Evolutionary conservation across 2,888 invertebrate species (phyloP), one percentile per base, ranked within the genome.

Genomic region (Hypercompe scribonia): DNA sequence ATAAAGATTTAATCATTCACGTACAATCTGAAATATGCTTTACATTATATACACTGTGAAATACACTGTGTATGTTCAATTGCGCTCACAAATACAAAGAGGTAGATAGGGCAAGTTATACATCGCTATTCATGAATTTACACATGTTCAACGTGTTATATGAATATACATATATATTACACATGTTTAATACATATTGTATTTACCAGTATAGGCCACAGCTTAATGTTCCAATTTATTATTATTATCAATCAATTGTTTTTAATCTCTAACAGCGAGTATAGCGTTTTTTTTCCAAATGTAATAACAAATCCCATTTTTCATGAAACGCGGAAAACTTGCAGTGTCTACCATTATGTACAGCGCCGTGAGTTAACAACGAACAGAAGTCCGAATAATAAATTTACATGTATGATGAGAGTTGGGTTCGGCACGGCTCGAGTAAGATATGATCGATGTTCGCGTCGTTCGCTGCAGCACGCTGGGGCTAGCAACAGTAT

Each of bases 371-470:
- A 72, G 46, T 72, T 65, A 68, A 74, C 28, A 71, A 58, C 18
- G 31, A 69, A 68, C 28, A 33, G 11, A 72, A 34, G 24, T 69
- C 66, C 54, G 65, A 78, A 77, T 72, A 75, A 75, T 68, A 94
- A 91, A 95, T 90, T 97, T 98, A 99, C 99, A 99, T 96, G 98
- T 98, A 92, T 98, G 98, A 96, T 99, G 98, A 84, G 98, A 98
- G 88, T 96, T 95, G 73, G 97, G 96, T 81, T 95, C 95, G 83
- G 97, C 97, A 88, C 97, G 97, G 80, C 98, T 97, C 81, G 97
- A 97, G 88, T 97, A 97, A 81, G 98, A 97, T 89, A 97, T 96
- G 89, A 98, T 95, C 75, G 98, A 98, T 84, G 97, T 97, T 79
- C 98, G 96, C 68, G 98, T 98, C 84, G 97, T 97, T 79, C 98